Evolutionary conservation across 2,888 invertebrate species (phyloP).

Genomic region (Nephrotoma guestfalica): DNA sequence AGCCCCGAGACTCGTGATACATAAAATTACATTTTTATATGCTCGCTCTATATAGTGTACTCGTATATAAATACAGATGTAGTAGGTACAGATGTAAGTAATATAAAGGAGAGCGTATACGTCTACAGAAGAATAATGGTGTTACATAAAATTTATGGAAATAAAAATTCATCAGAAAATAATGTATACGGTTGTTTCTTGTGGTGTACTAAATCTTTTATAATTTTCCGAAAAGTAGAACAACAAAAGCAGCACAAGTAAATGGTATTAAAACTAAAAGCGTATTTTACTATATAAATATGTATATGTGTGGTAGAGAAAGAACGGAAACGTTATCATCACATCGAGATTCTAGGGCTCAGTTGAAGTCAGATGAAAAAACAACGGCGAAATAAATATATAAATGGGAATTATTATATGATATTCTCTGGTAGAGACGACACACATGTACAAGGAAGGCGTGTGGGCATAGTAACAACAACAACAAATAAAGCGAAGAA

Average conservation of each 20-base stretch:
- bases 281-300: neutral
- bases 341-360: too few species aligned
- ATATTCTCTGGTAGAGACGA: too few species aligned
- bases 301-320: too few species aligned
- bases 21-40: neutral
- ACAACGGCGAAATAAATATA: too few species aligned
- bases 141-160: neutral
- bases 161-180: neutral
- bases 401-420: too few species aligned
- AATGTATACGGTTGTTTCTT: neutral
- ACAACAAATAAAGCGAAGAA: too few species aligned
- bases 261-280: neutral
- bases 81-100: neutral
- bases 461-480: too few species aligned
- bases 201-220: neutral
- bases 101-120: neutral
- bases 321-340: too few species aligned
- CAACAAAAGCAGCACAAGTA: neutral
- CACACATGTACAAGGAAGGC: too few species aligned
- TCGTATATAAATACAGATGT: neutral
- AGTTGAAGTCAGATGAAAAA: too few species aligned
- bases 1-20: neutral
- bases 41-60: neutral
- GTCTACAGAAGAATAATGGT: neutral
- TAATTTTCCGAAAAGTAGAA: neutral